These are phyloP conservation scores for Herminia tarsipennalis DNA, from an alignment of 2,888 invertebrate genomes.

Conservation along the genomic window DNA sequence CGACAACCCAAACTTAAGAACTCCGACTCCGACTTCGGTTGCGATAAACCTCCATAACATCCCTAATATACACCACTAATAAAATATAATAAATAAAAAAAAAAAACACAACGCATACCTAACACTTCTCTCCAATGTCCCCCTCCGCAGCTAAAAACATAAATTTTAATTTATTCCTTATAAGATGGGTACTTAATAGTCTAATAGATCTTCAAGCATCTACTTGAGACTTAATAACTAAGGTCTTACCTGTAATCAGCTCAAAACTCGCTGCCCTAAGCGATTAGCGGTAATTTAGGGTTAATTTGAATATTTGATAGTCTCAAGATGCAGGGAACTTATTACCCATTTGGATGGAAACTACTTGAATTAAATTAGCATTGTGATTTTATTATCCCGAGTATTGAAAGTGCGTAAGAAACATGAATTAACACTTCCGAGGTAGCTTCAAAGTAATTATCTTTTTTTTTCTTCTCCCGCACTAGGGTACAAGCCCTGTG, in stretches of 20 bases:
- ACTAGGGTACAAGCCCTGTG: no score
- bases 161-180: constrained; percentile 7
- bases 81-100: background rate
- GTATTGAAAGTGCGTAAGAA: no score
- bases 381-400: constrained; percentile 40
- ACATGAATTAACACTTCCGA: no score
- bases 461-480: no score
- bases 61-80: no score
- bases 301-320: constrained; percentile 68
- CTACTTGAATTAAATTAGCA: constrained; percentile 65
- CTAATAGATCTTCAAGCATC: constrained; percentile 41
- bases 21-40: no score
- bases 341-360: constrained; percentile 53
- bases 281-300: constrained; percentile 60
- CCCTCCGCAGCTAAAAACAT: background rate
- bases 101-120: background rate
- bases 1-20: no score
- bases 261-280: constrained; percentile 62
- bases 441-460: no score
- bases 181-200: constrained; percentile 12
- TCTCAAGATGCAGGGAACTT: constrained; percentile 53
- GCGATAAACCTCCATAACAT: no score
- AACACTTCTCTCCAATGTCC: no score
- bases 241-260: constrained; percentile 60
- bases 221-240: constrained; percentile 51